These are phyloP conservation scores for Melipona beecheii DNA, from an alignment of 2,888 invertebrate species.

Conservation along the genomic window DNA sequence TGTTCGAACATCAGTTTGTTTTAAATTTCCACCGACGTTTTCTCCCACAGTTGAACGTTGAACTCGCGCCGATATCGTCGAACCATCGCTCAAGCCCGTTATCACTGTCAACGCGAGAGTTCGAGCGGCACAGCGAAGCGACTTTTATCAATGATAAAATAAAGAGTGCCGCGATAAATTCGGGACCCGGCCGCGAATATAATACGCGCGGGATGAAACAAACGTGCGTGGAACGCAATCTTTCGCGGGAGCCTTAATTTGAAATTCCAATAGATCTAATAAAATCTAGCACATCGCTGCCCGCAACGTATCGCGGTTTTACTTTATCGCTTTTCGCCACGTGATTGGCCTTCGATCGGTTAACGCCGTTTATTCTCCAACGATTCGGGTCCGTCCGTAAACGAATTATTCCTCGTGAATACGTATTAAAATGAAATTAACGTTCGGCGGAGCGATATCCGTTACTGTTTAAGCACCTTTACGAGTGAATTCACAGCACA, in stretches of 20 bases:
- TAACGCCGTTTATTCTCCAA: slow-evolving; percentile 6
- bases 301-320: slow-evolving; percentile 1
- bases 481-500: neutral
- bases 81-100: no score
- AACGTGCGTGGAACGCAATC: neutral
- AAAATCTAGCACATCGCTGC: slow-evolving; percentile 25
- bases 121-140: neutral
- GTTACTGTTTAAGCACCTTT: slow-evolving; percentile 5
- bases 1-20: neutral
- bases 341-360: slow-evolving; percentile 20
- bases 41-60: neutral
- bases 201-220: neutral
- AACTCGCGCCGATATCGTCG: neutral
- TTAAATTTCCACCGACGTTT: neutral
- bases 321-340: slow-evolving; percentile 3
- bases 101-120: neutral
- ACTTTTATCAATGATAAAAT: neutral
- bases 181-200: neutral
- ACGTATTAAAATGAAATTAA: slow-evolving; percentile 34
- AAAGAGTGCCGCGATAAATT: neutral
- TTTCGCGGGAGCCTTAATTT: slow-evolving; percentile 16
- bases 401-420: slow-evolving; percentile 25
- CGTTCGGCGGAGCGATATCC: neutral
- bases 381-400: neutral
- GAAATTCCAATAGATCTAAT: slow-evolving; percentile 50